Evolutionary conservation across 2,797 vertebrate genomes (phyloP), one percentile per base, ranked within the genome.

Genomic region (Bradypus variegatus): DNA sequence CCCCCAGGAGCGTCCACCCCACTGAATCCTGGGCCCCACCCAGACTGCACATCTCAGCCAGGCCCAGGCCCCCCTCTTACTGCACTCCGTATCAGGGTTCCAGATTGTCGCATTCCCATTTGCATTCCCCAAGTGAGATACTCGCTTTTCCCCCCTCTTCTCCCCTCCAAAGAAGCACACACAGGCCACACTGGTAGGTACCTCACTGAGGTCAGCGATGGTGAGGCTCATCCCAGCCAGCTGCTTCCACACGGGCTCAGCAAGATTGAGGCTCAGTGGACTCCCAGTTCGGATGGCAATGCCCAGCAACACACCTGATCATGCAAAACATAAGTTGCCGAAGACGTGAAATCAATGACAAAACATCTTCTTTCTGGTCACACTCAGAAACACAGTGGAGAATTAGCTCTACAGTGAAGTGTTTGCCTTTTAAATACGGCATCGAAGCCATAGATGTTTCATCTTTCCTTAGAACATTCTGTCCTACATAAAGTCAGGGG

Each of bases 171-270:
- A 58, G 58, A 23, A 3, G 48, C 12, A 36, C 4, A 31, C 33
- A 21, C 48, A 85, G 33, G 1, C 45, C 16, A 9, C 21, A 23
- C 9, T 5, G 45, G 14, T 5, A 64, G 95, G 78, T 96, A 99
- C 99, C 98, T 99, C 99, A 96, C 99, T 99, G 96, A 99, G 99
- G 98, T 99, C 99, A 95, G 99, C 99, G 67, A 99, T 99, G 95
- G 99, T 99, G 95, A 99, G 97, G 96, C 98, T 99, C 99, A 99
- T 99, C 95, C 99, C 99, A 55, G 99, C 99, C 96, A 99, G 98
- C 95, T 99, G 99, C 94, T 99, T 99, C 99, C 99, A 99, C 12
- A 99, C 99, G 2, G 99, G 99, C 96, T 99, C 99, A 2, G 99
- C 99, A 88, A 99, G 97, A 96, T 98, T 99, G 95, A 99, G 98